phyloP scores from a whole-genome alignment of 2,113 vertebrate species.

The Sylvia atricapilla region DNA sequence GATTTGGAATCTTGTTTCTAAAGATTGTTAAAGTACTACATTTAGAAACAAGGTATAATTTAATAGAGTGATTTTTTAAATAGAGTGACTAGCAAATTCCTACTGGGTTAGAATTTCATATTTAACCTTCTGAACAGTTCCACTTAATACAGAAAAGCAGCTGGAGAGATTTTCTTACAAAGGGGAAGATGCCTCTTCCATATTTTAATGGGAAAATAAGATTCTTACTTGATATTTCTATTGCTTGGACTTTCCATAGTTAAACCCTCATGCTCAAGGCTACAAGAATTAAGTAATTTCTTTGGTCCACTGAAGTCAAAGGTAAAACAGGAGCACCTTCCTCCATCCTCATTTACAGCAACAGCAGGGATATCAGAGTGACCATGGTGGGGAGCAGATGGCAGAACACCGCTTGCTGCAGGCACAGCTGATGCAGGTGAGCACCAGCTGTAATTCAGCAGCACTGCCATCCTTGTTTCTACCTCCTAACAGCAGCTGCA shows the following conservation, averaged over 20 bases:
- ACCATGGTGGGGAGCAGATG: neutral
- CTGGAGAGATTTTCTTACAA: neutral
- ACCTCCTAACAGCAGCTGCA: fast-evolving
- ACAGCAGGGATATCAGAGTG: neutral
- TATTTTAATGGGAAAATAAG: neutral
- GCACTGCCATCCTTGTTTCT: fast-evolving
- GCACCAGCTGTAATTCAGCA: neutral
- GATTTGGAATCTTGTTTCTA: neutral
- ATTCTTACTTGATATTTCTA: neutral
- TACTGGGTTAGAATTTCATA: neutral
- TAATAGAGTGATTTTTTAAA: neutral
- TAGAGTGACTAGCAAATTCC: neutral
- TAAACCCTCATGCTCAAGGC: neutral
- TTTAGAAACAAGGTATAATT: neutral
- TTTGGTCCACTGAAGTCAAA: neutral
- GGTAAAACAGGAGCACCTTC: neutral
- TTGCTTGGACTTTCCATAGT: neutral
- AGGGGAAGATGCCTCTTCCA: neutral
- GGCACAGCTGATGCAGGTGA: neutral
- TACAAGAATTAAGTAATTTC: neutral
- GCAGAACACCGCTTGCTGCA: fast-evolving
- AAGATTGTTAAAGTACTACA: neutral
- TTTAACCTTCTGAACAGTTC: neutral
- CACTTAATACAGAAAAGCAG: neutral
- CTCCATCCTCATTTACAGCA: neutral